Evolutionary conservation across 2,113 vertebrate species (phyloP).

Genomic region (Oreotrochilus melanogaster): DNA sequence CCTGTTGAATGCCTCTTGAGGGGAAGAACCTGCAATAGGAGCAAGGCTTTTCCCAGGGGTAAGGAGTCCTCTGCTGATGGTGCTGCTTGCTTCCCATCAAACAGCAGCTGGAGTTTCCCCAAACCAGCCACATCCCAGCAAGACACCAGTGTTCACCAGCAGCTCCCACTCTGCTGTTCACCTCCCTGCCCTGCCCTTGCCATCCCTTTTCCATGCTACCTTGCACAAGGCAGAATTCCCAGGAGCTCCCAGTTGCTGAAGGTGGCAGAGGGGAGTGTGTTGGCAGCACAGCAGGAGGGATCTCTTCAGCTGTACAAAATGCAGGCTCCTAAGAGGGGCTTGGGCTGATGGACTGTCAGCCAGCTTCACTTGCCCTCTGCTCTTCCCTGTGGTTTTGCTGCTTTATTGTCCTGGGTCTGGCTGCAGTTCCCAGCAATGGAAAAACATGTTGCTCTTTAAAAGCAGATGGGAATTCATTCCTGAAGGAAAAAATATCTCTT

Average conservation of each 20-base stretch:
- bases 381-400: conserved; percentile 2
- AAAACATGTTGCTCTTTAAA: conserved; percentile 74
- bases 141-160: neutral
- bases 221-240: neutral
- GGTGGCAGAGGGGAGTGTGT: neutral
- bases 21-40: neutral
- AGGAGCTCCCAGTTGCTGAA: neutral
- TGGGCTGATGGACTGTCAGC: neutral
- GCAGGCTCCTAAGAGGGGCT: neutral
- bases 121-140: neutral
- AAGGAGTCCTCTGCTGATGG: accelerated
- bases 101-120: neutral
- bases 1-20: neutral
- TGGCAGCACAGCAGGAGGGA: neutral
- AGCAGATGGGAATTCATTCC: conserved; percentile 70
- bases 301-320: neutral
- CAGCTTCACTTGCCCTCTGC: conserved; percentile 7
- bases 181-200: neutral
- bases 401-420: conserved; percentile 56
- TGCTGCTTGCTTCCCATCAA: neutral
- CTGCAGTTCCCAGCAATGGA: conserved; percentile 47
- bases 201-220: neutral
- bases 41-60: neutral
- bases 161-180: neutral
- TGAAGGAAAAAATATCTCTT: conserved; percentile 68